A percentile compares a stretch with the other conserved stretches of the same genome.
Evolutionary conservation across 1,140 invertebrate species (phyloP).

Genomic region (Bombus picipes): DNA sequence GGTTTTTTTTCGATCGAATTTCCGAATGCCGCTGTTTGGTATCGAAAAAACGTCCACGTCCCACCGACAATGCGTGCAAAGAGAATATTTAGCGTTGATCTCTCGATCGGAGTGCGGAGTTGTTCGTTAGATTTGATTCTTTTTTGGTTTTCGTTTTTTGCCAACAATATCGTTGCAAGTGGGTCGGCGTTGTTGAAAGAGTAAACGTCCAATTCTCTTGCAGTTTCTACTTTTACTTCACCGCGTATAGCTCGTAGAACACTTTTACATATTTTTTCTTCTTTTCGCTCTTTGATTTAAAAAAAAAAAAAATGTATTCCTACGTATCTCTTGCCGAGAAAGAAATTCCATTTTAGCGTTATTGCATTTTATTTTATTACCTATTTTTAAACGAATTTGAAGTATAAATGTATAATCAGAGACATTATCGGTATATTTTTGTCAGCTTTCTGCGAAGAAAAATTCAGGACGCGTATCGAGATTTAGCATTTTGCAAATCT

Average conservation of each 20-base stretch:
- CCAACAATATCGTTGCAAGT: conserved; percentile 8
- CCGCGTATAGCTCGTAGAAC: neutral
- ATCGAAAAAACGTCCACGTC: conserved; percentile 13
- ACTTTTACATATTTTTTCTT: neutral
- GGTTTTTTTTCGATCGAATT: conserved; percentile 31
- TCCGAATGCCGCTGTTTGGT: conserved; percentile 3
- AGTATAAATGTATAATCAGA: neutral
- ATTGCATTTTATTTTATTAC: neutral
- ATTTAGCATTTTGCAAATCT: too few species aligned
- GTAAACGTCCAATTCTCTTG: neutral
- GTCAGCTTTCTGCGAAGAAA: too few species aligned
- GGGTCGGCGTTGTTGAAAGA: neutral
- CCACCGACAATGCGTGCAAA: neutral
- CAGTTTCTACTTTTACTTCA: conserved; percentile 5
- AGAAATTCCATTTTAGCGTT: neutral
- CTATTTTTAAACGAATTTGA: neutral
- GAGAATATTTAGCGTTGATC: conserved; percentile 11
- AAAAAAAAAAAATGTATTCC: neutral
- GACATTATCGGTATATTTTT: neutral
- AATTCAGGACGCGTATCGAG: too few species aligned
- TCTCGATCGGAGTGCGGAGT: neutral
- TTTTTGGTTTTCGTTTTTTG: conserved; percentile 16
- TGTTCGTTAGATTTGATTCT: conserved; percentile 30
- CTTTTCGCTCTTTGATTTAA: neutral
- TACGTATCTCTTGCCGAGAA: neutral